Evolutionary conservation across 2,797 vertebrate species (phyloP), one percentile per base, ranked within the genome.

Genomic region (Chanos chanos): DNA sequence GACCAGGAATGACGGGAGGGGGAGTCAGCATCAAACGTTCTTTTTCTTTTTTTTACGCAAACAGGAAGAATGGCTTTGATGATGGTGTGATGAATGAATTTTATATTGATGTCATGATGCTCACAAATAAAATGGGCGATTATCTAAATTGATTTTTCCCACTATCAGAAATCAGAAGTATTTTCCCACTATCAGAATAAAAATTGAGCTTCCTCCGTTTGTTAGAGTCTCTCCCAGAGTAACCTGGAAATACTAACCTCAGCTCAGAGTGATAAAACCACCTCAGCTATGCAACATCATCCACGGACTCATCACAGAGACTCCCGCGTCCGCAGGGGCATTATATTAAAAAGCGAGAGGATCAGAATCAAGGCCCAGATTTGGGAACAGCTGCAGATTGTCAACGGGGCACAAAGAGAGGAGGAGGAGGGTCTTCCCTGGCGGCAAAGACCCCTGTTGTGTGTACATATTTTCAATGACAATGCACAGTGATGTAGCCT

Each of bases 321-420:
- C 15, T 7, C 28, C 21, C 30, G 44, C 63, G 72, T 77, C 78
- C 69, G 43, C 41, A 1, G 79, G 66, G 80, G 77, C 22, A 9
- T 15, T 24, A 43, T 2, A 27, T 54, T 67, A 45, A 68, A 73
- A 56, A 64, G 72, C 64, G 79, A 77, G 74, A 83, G 79, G 80
- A 80, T 86, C 82, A 86, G 86, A 85, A 85, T 83, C 81, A 82
- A 84, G 83, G 83, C 64, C 68, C 74, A 82, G 79, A 88, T 88
- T 87, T 87, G 82, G 77, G 86, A 89, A 86, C 87, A 89, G 86
- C 87, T 89, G 87, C 87, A 75, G 55, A 0, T 66, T 68, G 76
- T 82, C 77, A 80, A 80, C 79, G 74, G 72, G 62, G 64, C 48
- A 59, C 66, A 62, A 57, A 40, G 39, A 34, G 33, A 40, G 25